Conservation (phyloP, 2,113 vertebrate species). For the Paedocypris sp. region DNA sequence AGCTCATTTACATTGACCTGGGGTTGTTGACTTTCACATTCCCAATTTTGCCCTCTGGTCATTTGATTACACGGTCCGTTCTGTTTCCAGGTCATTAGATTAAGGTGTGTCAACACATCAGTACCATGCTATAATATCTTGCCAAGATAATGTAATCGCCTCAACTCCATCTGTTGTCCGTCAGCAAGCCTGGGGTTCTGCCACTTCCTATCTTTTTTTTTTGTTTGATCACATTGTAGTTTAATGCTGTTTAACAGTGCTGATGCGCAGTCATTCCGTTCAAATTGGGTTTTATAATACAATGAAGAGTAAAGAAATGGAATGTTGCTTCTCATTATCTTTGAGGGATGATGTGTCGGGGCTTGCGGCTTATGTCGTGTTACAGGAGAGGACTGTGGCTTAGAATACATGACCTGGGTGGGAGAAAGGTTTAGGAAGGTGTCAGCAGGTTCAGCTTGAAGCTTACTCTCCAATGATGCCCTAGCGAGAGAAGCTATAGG, state of each 20-base stretch:
- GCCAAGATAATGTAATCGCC: background rate
- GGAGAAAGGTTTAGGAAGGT: too few species aligned
- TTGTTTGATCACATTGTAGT: background rate
- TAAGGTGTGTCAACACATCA: slow-evolving; percentile 15
- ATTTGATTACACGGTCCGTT: slow-evolving; percentile 13
- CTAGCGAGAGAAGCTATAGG: too few species aligned
- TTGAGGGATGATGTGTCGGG: too few species aligned
- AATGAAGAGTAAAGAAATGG: too few species aligned
- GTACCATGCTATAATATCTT: background rate
- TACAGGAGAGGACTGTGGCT: too few species aligned
- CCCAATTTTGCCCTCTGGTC: background rate
- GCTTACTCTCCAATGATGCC: too few species aligned
- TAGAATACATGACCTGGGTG: too few species aligned
- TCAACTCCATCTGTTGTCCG: background rate
- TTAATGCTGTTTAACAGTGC: background rate
- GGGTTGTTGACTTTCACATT: slow-evolving; percentile 19
- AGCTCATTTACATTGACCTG: slow-evolving; percentile 18
- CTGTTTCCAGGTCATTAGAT: slow-evolving; percentile 18
- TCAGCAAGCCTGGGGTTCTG: background rate
- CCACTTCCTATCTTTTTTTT: background rate
- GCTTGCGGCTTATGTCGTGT: too few species aligned
- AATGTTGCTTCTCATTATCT: too few species aligned
- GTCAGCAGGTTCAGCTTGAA: too few species aligned
- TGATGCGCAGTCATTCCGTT: background rate
- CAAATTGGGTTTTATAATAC: too few species aligned